Evolutionary conservation across 2,888 invertebrate genomes (phyloP).

Genomic region (Caenorhabditis drosophilae): DNA sequence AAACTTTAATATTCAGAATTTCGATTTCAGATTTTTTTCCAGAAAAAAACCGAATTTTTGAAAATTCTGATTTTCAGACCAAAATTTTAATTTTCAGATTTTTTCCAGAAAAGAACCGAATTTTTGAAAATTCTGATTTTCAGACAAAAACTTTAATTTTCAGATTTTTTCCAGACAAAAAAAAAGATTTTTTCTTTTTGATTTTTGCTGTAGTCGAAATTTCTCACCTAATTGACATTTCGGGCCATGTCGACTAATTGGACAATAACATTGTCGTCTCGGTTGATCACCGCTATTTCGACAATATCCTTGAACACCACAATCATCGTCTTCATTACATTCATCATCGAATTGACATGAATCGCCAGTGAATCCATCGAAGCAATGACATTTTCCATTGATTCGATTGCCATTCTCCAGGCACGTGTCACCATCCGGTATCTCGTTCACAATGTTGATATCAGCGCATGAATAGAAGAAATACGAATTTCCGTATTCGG

Average conservation of each 20-base stretch:
- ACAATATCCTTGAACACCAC: conserved; percentile 83
- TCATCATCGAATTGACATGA: conserved; percentile 75
- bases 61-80: too few relatives aligned
- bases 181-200: too few relatives aligned
- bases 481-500: conserved; percentile 85
- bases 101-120: too few relatives aligned
- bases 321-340: conserved; percentile 83
- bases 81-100: too few relatives aligned
- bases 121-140: too few relatives aligned
- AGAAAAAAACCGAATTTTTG: too few relatives aligned
- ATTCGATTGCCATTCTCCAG: conserved; percentile 78
- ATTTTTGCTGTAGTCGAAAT: too few relatives aligned
- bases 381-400: conserved; percentile 65
- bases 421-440: conserved; percentile 80
- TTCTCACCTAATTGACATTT: too few relatives aligned
- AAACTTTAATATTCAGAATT: too few relatives aligned
- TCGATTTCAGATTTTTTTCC: too few relatives aligned
- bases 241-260: conserved; percentile 80
- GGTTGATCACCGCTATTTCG: conserved; percentile 73
- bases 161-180: too few relatives aligned
- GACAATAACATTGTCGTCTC: conserved; percentile 81
- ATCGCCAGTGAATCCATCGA: conserved; percentile 23
- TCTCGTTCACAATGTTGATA: conserved; percentile 72
- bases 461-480: conserved; percentile 95
- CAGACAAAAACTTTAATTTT: too few relatives aligned